Percentiles rank a stretch among this genome's conserved stretches.
Evolutionary conservation across 2,113 vertebrate genomes (phyloP).

Genomic region (Conger conger): DNA sequence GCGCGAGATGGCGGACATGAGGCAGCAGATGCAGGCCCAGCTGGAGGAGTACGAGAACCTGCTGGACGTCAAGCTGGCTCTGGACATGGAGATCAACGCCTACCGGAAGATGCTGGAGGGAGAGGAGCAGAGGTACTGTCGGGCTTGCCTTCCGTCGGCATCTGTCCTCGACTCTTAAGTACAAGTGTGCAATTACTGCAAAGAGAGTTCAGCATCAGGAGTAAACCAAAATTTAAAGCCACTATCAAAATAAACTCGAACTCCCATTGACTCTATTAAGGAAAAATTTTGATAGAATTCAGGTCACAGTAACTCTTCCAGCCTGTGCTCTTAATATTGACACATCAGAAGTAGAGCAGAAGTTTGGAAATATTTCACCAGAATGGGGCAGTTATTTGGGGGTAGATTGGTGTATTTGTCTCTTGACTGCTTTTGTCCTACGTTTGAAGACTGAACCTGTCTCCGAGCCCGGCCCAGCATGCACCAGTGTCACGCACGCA

Average conservation of each 20-base stretch:
- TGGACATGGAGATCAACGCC: slow-evolving; percentile 83
- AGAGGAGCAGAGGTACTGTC: slow-evolving; percentile 78
- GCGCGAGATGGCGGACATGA: slow-evolving; percentile 64
- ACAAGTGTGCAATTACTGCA: too few relatives aligned
- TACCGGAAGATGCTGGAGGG: slow-evolving; percentile 86
- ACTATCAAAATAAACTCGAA: too few relatives aligned
- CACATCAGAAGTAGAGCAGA: too few relatives aligned
- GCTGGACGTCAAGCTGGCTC: slow-evolving; percentile 78
- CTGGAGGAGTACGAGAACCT: slow-evolving; percentile 79
- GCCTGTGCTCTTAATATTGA: too few relatives aligned
- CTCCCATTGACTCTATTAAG: background rate
- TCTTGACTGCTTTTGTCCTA: background rate
- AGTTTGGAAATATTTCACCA: too few relatives aligned
- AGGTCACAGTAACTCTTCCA: too few relatives aligned
- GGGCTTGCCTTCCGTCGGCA: background rate
- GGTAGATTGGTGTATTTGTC: background rate
- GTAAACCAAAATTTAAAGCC: too few relatives aligned
- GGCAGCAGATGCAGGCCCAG: slow-evolving; percentile 66
- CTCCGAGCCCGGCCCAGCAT: slow-evolving; percentile 60
- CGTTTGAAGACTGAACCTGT: slow-evolving; percentile 70
- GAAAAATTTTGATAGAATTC: background rate
- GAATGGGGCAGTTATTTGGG: too few relatives aligned
- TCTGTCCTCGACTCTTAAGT: background rate
- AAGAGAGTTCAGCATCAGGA: too few relatives aligned
- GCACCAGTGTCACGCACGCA: slow-evolving; percentile 39